Evolutionary conservation across 2,113 vertebrate genomes (phyloP).

Genomic region (Tachysurus fulvidraco): DNA sequence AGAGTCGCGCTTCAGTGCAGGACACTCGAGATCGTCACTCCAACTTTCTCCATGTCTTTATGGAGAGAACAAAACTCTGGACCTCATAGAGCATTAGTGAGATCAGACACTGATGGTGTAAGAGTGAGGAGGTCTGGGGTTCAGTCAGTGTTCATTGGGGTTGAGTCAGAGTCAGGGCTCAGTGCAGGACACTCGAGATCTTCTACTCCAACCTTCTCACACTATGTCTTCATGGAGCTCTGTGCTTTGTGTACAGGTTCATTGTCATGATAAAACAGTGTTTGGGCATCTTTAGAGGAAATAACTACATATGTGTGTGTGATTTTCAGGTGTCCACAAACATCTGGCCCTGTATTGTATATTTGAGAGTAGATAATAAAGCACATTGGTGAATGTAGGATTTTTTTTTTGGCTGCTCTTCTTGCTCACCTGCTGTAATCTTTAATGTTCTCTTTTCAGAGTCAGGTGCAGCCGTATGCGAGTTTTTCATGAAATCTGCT

Average conservation of each 20-base stretch:
- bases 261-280: not conserved
- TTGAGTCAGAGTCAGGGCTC: not conserved
- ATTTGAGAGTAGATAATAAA: no score
- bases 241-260: not conserved
- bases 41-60: no score
- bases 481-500: constrained; percentile 93
- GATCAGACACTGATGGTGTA: not conserved
- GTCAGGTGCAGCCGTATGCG: constrained; percentile 94
- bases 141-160: not conserved
- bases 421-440: not conserved
- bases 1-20: not conserved
- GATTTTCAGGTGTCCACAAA: not conserved
- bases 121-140: no score
- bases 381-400: not conserved
- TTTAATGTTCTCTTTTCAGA: constrained; percentile 72
- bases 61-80: no score
- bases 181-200: not conserved
- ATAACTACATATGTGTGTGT: not conserved
- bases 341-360: not conserved
- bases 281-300: not conserved
- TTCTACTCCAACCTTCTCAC: not conserved
- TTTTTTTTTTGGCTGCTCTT: not conserved
- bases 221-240: not conserved
- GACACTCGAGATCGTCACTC: not conserved
- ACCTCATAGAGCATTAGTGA: not conserved